Evolutionary conservation across 1,140 invertebrate genomes (phyloP).

Genomic region (Druon quercuslanigerum): DNA sequence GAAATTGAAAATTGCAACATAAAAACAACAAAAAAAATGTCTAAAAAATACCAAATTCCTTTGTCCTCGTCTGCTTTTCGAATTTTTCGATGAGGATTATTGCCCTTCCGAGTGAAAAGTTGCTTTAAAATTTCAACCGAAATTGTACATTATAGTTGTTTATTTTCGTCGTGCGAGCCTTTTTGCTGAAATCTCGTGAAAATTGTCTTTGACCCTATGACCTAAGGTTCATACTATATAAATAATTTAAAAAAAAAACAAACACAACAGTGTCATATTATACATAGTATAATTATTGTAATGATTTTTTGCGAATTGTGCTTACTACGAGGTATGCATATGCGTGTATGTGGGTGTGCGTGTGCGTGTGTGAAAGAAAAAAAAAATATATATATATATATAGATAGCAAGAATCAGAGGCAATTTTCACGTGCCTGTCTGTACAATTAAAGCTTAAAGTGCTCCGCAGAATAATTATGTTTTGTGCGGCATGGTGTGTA

Average conservation of each 20-base stretch:
- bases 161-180: neutral
- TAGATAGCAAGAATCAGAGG: slow-evolving; percentile 36
- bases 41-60: neutral
- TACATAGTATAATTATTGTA: slow-evolving; percentile 54
- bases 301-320: slow-evolving; percentile 48
- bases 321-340: slow-evolving; percentile 29
- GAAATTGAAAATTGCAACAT: too few species aligned
- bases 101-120: neutral
- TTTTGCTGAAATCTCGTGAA: slow-evolving; percentile 35
- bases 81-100: neutral
- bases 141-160: slow-evolving; percentile 9
- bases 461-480: neutral
- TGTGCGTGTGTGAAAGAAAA: slow-evolving; percentile 37
- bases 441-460: slow-evolving; percentile 7
- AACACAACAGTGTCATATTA: slow-evolving; percentile 58
- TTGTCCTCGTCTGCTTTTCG: neutral
- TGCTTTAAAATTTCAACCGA: neutral
- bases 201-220: slow-evolving; percentile 60
- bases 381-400: slow-evolving; percentile 33
- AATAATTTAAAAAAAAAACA: slow-evolving; percentile 1
- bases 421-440: slow-evolving; percentile 20
- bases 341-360: slow-evolving; percentile 22
- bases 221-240: slow-evolving; percentile 46
- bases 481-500: neutral
- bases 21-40: too few species aligned